Evolutionary conservation across 1,140 invertebrate species (phyloP), one percentile per base, ranked within the genome.

Genomic region (Watersipora subatra): DNA sequence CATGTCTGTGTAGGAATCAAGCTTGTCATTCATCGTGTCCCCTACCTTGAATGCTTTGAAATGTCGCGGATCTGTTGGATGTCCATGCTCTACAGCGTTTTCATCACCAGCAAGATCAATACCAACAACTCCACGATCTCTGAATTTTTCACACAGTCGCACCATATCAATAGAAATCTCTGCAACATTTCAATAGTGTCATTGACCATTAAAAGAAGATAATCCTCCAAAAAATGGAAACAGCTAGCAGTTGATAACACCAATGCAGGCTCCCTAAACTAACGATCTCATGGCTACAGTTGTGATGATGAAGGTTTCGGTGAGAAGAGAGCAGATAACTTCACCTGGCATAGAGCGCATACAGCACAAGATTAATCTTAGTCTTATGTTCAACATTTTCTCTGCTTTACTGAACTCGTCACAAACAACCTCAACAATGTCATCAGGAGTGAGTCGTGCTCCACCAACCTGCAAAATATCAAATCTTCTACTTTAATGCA

Each of bases 101-200:
- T 84, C 84, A 55, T 81, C 75, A 22, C 84, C 84, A 28, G 85
- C 84, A 26, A 86, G 76, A 71, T 86, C 85, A 66, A 87, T 85
- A 19, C 79, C 85, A 24, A 86, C 84, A 7, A 87, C 84, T 12
- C 84, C 84, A 22, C 80, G 68, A 56, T 77, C 68, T 63, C 75
- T 71, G 66, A 79, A 84, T 61, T 80, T 75, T 20, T 79, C 69
- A 73, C 83, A 83, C 12, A 85, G 70, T 24, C 78, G 68, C 15
- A 72, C 69, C 26, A 84, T 74, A 27, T 84, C 83, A n/a, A 70
- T 63, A 2, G 81, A 80, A 76, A 78, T 81, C 30, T 81, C 78
- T 76, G 73, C 67, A 67, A 73, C 69, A 61, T 66, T 64, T 62
- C 66, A 63, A 58, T 55, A 78, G 75, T 28, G 65, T 71, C 68